Evolutionary conservation across 2,797 vertebrate genomes (phyloP).

Genomic region (Enteromius treurensis): DNA sequence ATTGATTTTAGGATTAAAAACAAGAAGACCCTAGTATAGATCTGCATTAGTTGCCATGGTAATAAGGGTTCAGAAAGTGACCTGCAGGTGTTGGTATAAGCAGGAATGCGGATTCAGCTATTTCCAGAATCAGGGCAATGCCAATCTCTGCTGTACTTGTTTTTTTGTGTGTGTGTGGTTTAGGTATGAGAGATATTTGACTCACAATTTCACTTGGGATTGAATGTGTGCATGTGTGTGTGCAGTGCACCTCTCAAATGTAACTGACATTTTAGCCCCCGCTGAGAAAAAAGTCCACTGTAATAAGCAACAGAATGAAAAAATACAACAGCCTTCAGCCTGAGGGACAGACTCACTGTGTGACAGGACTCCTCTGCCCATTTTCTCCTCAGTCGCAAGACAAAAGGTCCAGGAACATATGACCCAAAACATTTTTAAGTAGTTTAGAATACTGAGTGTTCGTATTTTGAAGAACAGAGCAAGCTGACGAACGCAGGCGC

Average conservation of each 20-base stretch:
- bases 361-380: not conserved
- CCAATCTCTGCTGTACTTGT: slow-evolving; percentile 32
- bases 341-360: not conserved
- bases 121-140: slow-evolving; percentile 44
- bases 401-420: not conserved
- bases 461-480: slow-evolving; percentile 3
- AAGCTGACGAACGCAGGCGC: not conserved
- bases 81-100: not conserved
- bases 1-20: slow-evolving; percentile 1
- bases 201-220: not conserved
- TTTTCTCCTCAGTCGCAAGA: not conserved
- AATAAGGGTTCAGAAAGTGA: not conserved
- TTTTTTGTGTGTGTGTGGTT: slow-evolving; percentile 35
- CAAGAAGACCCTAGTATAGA: not conserved
- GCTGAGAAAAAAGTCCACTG: not conserved
- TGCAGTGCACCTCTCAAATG: not conserved
- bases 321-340: slow-evolving; percentile 7
- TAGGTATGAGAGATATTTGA: not conserved
- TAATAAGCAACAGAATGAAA: slow-evolving; percentile 15
- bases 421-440: not conserved
- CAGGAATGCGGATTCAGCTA: slow-evolving; percentile 19
- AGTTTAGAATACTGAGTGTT: not conserved
- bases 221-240: not conserved
- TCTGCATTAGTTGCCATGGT: not conserved
- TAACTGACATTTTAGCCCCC: not conserved